A percentile compares a stretch with the other conserved stretches of the same genome.
phyloP scores from a whole-genome alignment of 2,888 invertebrate species.

The Colostygia pectinataria region DNA sequence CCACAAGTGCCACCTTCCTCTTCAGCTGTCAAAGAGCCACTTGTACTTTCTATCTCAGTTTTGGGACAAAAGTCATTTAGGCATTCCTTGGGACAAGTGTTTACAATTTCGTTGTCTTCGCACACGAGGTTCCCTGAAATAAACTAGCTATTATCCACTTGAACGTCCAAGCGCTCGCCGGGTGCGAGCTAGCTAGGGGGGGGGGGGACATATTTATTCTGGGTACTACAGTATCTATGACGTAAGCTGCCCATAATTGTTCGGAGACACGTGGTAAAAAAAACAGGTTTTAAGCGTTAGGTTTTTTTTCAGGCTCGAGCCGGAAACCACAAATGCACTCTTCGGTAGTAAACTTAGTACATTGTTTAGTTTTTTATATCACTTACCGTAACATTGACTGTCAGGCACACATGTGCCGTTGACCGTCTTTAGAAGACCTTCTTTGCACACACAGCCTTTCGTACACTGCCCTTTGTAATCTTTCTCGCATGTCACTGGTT shows the following conservation, averaged over 20 bases:
- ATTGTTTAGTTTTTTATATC: neutral
- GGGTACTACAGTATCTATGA: too few relatives aligned
- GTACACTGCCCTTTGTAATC: conserved; percentile 20
- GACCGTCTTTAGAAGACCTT: conserved; percentile 29
- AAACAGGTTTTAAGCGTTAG: too few relatives aligned
- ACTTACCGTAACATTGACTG: conserved; percentile 31
- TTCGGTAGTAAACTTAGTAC: neutral
- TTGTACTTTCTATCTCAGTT: conserved; percentile 10
- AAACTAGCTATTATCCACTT: too few relatives aligned
- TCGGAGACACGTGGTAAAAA: too few relatives aligned
- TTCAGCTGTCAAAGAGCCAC: conserved; percentile 24
- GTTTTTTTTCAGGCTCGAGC: too few relatives aligned
- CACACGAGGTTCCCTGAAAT: conserved; percentile 29
- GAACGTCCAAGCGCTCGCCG: too few relatives aligned
- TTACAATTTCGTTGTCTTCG: conserved; percentile 17
- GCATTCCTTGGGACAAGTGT: conserved; percentile 11
- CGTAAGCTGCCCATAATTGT: too few relatives aligned
- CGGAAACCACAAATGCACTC: too few relatives aligned
- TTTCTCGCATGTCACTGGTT: conserved; percentile 8
- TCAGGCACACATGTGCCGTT: conserved; percentile 38
- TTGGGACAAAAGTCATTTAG: conserved; percentile 25
- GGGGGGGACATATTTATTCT: too few relatives aligned
- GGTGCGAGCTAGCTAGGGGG: too few relatives aligned
- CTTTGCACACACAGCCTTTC: conserved; percentile 37
- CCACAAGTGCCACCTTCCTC: conserved; percentile 1